phyloP scores from a whole-genome alignment of 1,140 invertebrate genomes.

The Microplitis mediator region DNA sequence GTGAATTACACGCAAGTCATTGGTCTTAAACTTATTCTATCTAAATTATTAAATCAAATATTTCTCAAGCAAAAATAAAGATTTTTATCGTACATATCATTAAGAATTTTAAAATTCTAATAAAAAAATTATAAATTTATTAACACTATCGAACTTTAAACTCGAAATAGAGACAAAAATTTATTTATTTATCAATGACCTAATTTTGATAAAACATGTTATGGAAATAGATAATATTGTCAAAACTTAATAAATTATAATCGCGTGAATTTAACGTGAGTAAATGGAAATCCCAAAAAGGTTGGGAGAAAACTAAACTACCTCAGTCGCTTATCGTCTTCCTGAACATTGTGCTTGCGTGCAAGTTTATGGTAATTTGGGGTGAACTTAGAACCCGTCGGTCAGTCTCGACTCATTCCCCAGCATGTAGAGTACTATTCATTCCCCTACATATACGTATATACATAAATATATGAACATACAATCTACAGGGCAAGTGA shows the following conservation, averaged over 20 bases:
- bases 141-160: too few relatives aligned
- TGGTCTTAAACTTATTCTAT: neutral
- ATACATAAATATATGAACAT: neutral
- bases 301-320: constrained; percentile 27
- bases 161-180: neutral
- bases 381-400: constrained; percentile 49
- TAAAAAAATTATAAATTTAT: too few relatives aligned
- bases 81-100: too few relatives aligned
- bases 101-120: too few relatives aligned
- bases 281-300: constrained; percentile 13
- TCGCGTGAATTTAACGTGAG: neutral
- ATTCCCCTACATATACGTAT: constrained; percentile 23
- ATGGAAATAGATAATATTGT: too few relatives aligned
- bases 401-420: constrained; percentile 47
- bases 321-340: constrained; percentile 56
- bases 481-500: constrained; percentile 19
- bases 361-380: constrained; percentile 58
- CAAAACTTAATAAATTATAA: too few relatives aligned
- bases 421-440: neutral
- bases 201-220: neutral
- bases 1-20: neutral
- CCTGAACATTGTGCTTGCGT: constrained; percentile 57
- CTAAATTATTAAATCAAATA: constrained; percentile 15
- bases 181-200: constrained; percentile 3
- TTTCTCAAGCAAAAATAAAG: constrained; percentile 1